Evolutionary conservation across 2,113 vertebrate species (phyloP).

Genomic region (Lota lota): DNA sequence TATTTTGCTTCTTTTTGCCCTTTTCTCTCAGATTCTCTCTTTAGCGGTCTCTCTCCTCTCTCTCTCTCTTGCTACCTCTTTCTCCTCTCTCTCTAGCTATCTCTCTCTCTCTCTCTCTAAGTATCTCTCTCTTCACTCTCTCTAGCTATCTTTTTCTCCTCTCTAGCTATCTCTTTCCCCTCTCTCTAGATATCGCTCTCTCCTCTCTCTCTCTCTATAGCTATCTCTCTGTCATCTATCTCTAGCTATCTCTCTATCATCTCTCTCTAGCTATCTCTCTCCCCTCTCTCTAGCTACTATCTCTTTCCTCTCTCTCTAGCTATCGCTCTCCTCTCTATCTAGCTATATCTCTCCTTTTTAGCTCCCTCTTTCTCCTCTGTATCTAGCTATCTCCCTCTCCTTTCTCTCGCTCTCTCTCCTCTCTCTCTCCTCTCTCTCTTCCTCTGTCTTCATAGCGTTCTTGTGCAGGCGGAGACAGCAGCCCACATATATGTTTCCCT

Average conservation of each 20-base stretch:
- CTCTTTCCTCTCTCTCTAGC: constrained; percentile 13
- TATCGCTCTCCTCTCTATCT: neutral
- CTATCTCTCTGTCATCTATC: neutral
- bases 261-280: constrained; percentile 2
- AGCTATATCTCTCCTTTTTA: too few relatives aligned
- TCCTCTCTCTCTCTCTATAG: neutral
- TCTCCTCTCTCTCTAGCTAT: too few relatives aligned
- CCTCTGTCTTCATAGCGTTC: constrained; percentile 36
- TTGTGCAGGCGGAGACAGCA: constrained; percentile 60
- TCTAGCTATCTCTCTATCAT: neutral
- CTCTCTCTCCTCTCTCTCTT: constrained; percentile 5
- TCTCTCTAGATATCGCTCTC: too few relatives aligned
- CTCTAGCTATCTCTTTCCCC: constrained; percentile 5
- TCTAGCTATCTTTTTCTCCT: constrained; percentile 1
- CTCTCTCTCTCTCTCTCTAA: too few relatives aligned
- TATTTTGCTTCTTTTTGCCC: constrained; percentile 4
- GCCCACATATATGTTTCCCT: constrained; percentile 62
- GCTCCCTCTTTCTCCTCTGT: neutral
- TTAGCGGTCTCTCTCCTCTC: too few relatives aligned
- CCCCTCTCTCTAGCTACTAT: neutral
- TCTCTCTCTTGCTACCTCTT: too few relatives aligned
- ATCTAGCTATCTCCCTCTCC: constrained; percentile 4
- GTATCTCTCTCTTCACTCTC: too few relatives aligned
- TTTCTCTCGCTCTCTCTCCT: too few relatives aligned
- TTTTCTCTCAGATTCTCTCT: neutral